Evolutionary conservation across 2,888 invertebrate species (phyloP).

Genomic region (Scrobipalpa costella): DNA sequence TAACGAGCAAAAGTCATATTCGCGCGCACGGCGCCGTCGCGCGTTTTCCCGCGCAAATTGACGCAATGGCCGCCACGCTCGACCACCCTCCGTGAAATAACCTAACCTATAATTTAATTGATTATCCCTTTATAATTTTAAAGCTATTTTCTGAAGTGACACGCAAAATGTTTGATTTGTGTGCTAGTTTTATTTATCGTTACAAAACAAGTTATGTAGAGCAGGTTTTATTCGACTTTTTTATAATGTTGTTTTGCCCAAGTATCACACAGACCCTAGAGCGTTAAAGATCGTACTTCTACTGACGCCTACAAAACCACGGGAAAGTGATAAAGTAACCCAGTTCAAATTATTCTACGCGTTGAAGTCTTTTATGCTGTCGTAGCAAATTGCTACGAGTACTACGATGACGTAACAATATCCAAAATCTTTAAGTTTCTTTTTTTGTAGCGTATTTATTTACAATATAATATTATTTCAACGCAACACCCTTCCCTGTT

Average conservation of each 20-base stretch:
- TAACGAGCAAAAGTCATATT: conserved; percentile 26
- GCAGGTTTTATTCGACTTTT: too few species aligned
- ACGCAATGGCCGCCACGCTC: conserved; percentile 57
- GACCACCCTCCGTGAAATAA: conserved; percentile 34
- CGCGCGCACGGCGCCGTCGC: conserved; percentile 42
- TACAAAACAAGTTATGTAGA: too few species aligned
- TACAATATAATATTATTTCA: neutral
- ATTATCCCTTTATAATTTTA: conserved; percentile 1
- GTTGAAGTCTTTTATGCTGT: too few species aligned
- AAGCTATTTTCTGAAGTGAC: neutral
- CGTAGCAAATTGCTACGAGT: neutral
- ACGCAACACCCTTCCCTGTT: neutral
- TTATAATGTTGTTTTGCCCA: too few species aligned
- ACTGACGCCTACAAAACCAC: too few species aligned
- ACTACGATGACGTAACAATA: neutral
- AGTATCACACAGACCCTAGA: too few species aligned
- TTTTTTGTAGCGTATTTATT: neutral
- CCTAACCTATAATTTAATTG: conserved; percentile 20
- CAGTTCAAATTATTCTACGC: too few species aligned
- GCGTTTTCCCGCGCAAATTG: conserved; percentile 53
- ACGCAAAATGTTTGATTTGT: neutral
- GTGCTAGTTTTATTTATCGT: neutral
- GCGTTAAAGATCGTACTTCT: too few species aligned
- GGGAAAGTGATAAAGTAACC: too few species aligned
- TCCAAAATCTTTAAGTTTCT: neutral